Percentiles rank a stretch among this genome's conserved stretches.
These are phyloP conservation scores for Megaleporinus macrocephalus DNA, from an alignment of 2,113 vertebrate species.

Conservation along the genomic window DNA sequence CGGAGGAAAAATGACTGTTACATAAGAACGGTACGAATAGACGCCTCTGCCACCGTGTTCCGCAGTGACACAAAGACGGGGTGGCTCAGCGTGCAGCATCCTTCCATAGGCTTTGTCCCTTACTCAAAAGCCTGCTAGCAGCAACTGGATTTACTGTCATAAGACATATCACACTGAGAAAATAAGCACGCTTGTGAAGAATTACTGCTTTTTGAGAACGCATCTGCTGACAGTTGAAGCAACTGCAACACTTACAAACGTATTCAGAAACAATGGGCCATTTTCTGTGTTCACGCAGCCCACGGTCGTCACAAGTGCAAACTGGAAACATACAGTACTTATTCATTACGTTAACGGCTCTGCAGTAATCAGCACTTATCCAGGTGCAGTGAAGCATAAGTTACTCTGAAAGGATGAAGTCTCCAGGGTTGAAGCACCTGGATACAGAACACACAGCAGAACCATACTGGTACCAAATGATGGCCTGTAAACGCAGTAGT, in stretches of 20 bases:
- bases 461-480: too few species aligned
- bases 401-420: neutral
- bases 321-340: neutral
- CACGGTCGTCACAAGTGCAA: too few species aligned
- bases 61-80: neutral
- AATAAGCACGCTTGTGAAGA: neutral
- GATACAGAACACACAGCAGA: neutral
- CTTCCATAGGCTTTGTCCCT: neutral
- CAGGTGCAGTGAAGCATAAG: too few species aligned
- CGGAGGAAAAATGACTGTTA: neutral
- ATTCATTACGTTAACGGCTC: neutral
- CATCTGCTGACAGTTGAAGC: neutral
- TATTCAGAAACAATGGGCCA: too few species aligned
- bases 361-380: neutral
- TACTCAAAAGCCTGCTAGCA: constrained; percentile 10
- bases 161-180: neutral
- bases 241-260: neutral
- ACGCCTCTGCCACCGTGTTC: neutral
- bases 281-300: neutral
- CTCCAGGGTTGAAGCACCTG: neutral
- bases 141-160: neutral
- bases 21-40: neutral
- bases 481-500: neutral
- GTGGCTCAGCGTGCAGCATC: neutral
- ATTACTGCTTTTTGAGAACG: neutral